These are phyloP conservation scores for Diplolepis rosae DNA, from an alignment of 2,888 invertebrate genomes.

Conservation along the genomic window DNA sequence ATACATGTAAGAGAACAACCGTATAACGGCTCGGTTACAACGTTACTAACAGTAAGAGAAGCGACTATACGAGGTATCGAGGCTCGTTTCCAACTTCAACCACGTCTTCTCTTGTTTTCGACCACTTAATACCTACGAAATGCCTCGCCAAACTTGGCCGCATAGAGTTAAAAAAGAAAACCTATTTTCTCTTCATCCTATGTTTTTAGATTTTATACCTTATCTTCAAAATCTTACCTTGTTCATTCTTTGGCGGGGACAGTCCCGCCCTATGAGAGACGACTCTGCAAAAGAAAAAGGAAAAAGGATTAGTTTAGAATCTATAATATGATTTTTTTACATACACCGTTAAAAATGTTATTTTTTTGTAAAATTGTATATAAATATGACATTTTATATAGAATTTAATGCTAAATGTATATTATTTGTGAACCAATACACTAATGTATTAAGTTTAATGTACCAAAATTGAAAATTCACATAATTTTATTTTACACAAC, in stretches of 20 bases:
- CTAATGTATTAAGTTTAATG: no score
- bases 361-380: no score
- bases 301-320: conserved; percentile 21
- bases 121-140: conserved; percentile 23
- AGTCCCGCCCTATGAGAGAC: conserved; percentile 69
- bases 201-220: background rate
- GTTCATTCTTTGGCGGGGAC: conserved; percentile 74
- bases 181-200: background rate
- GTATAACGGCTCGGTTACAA: conserved; percentile 40
- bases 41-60: conserved; percentile 41
- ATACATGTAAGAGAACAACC: conserved; percentile 37
- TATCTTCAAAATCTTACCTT: conserved; percentile 65
- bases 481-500: no score
- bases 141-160: background rate
- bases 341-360: no score
- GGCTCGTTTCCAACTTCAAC: conserved; percentile 31
- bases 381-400: no score
- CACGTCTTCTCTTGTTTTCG: conserved; percentile 34
- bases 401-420: no score
- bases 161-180: background rate
- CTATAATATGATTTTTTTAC: no score
- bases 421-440: no score
- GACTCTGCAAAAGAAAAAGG: conserved; percentile 69
- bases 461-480: no score
- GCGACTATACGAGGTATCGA: background rate